A percentile compares a stretch with the other conserved stretches of the same genome.
Evolutionary conservation across 2,113 vertebrate species (phyloP).

Genomic region (Herpailurus yagouaroundi): DNA sequence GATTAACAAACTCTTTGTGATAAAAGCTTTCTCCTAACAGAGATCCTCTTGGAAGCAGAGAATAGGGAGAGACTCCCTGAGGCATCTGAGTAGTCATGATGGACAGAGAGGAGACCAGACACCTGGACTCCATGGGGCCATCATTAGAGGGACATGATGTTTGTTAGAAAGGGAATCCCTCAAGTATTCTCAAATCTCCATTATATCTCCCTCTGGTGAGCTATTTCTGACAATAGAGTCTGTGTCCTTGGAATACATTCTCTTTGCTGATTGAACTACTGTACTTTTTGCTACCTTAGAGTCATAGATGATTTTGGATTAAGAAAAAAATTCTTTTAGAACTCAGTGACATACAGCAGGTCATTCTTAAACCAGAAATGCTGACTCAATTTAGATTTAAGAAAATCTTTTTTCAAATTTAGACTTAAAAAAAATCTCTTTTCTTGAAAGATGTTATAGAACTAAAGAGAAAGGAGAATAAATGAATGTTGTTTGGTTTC

Average conservation of each 20-base stretch:
- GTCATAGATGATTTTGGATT: constrained; percentile 28
- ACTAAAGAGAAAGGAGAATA: neutral
- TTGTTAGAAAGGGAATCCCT: neutral
- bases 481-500: neutral
- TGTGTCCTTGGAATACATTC: neutral
- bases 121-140: neutral
- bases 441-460: neutral
- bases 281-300: constrained; percentile 20
- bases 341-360: neutral
- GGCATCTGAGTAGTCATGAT: neutral
- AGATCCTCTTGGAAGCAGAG: neutral
- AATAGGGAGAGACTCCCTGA: neutral
- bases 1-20: neutral
- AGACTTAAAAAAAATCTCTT: neutral
- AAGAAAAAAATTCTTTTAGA: neutral
- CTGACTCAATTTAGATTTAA: constrained; percentile 13
- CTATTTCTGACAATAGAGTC: neutral
- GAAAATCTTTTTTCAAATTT: neutral
- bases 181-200: neutral
- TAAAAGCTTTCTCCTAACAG: neutral
- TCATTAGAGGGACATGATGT: neutral
- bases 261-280: constrained; percentile 31
- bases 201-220: neutral
- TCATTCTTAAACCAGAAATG: constrained; percentile 33
- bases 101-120: neutral